Evolutionary conservation across 2,888 invertebrate species (phyloP).

Genomic region (Phortica magna): DNA sequence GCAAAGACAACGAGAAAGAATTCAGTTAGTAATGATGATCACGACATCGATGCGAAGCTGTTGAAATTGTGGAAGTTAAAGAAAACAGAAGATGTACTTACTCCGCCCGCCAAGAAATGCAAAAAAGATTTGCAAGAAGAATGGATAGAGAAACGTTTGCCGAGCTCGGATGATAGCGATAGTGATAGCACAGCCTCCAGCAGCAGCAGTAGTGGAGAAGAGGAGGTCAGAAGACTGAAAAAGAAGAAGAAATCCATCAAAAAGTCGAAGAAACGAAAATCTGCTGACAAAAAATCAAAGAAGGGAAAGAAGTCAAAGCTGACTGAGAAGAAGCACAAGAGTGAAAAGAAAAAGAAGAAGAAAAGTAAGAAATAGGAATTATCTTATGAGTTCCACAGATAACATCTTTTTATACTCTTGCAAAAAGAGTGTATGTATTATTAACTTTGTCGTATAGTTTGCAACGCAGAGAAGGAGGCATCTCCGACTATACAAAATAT

Average conservation of each 20-base stretch:
- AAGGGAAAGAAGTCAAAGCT: conserved; percentile 60
- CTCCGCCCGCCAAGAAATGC: conserved; percentile 39
- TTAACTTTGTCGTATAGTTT: too few species aligned
- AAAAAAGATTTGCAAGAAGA: conserved; percentile 42
- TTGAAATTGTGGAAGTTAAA: conserved; percentile 55
- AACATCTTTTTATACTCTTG: too few species aligned
- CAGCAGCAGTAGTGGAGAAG: conserved; percentile 38
- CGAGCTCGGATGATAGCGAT: conserved; percentile 48
- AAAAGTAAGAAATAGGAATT: not conserved
- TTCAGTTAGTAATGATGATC: conserved; percentile 32
- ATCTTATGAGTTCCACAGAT: not conserved
- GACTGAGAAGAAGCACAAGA: conserved; percentile 36
- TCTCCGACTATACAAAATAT: too few species aligned
- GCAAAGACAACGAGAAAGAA: conserved; percentile 10
- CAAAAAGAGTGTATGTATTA: too few species aligned
- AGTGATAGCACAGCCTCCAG: conserved; percentile 38
- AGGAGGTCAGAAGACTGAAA: not conserved
- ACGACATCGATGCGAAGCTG: conserved; percentile 55
- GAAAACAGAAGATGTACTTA: conserved; percentile 35
- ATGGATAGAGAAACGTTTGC: conserved; percentile 55
- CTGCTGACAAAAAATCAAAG: conserved; percentile 54
- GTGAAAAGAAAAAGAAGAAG: conserved; percentile 35
- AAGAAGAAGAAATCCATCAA: conserved; percentile 37
- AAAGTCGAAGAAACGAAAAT: conserved; percentile 48
- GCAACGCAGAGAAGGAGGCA: too few species aligned